Base-by-base conservation (phyloP, 2,113 vertebrate species). In the Rattus rattus region DNA sequence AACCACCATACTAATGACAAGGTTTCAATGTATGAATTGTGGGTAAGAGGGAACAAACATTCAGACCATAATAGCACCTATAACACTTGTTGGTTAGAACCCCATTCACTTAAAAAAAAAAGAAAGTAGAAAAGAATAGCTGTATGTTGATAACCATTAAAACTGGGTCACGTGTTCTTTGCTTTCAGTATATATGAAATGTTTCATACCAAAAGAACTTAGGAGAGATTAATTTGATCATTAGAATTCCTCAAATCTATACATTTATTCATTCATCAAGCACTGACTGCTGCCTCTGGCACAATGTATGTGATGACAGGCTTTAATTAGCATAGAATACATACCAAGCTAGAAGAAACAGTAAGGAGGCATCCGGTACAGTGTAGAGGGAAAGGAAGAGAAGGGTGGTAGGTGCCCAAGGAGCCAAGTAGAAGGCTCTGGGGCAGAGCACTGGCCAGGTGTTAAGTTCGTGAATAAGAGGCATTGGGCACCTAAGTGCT, bases 181-280 rank as follows among this genome's bases (percentile, higher is more conserved):
- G 22, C 56, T 59, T 56, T 87, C 67, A 90, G 33, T 76, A 79
- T 69, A 90, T 69, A 79, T 95, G 69, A 90, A 79, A 95, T 61
- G 90, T 88, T 91, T 77, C 47, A 73, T 90, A 54, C 12, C 70
- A 65, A 91, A 83, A 90, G 56, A 14, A 94, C 91, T 72, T 94
- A 77, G n/a, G 94, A 59, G 30, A 87, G 70, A 90, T 67, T 83
- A 47, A 16, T 93, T 80, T 94, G 20, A 75, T 54, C 63, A 85
- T 69, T 63, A 95, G 4, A 92, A 90, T 95, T 93, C 43, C 63
- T 97, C 81, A 88, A 84, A 94, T 96, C 22, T 65, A 36, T 80
- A 54, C 59, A 77, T 86, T 96, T 77, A 90, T 47, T 87, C 75
- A 80, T 59, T 95, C 88, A 94, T 80, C 49, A 94, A 81, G 76